phyloP scores from a whole-genome alignment of 1,140 invertebrate species.

The Eupeodes corollae region DNA sequence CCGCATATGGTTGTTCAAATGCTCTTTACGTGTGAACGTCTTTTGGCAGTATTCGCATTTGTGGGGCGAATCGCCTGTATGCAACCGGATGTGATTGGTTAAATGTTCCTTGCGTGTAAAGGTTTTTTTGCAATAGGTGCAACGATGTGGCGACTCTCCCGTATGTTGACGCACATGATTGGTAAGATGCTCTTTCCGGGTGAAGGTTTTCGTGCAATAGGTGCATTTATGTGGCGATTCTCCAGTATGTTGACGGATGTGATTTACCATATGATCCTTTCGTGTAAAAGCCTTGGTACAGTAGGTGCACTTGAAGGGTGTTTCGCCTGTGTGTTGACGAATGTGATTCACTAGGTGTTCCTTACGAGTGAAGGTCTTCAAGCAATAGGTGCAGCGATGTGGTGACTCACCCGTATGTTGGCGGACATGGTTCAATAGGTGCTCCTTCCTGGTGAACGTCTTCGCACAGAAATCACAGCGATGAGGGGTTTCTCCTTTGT shows the following conservation, averaged over 20 bases:
- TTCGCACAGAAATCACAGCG: slow-evolving; percentile 74
- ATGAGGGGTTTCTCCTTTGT: slow-evolving; percentile 67
- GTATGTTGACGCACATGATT: slow-evolving; percentile 63
- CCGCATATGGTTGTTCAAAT: slow-evolving; percentile 63
- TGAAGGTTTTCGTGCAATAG: slow-evolving; percentile 71
- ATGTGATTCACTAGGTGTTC: slow-evolving; percentile 72
- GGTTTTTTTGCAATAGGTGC: slow-evolving; percentile 59
- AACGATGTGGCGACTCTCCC: slow-evolving; percentile 64
- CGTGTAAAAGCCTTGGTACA: slow-evolving; percentile 79
- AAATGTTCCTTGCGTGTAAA: slow-evolving; percentile 83
- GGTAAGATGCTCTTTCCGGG: slow-evolving; percentile 59
- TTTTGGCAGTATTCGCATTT: slow-evolving; percentile 73
- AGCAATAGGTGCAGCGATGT: slow-evolving; percentile 49
- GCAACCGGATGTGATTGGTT: slow-evolving; percentile 69
- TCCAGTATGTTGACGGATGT: slow-evolving; percentile 78
- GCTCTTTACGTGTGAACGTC: slow-evolving; percentile 71
- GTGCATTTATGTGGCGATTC: slow-evolving; percentile 68
- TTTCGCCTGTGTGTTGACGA: slow-evolving; percentile 73
- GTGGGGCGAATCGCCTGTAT: slow-evolving; percentile 68
- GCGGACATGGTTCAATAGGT: slow-evolving; percentile 68
- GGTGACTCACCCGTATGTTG: slow-evolving; percentile 61
- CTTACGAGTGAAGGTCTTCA: slow-evolving; percentile 60
- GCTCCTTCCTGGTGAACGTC: slow-evolving; percentile 72
- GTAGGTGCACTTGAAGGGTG: slow-evolving; percentile 71
- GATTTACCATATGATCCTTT: slow-evolving; percentile 62